These are phyloP conservation scores for Battus philenor DNA, from an alignment of 1,140 invertebrate species.

Conservation along the genomic window DNA sequence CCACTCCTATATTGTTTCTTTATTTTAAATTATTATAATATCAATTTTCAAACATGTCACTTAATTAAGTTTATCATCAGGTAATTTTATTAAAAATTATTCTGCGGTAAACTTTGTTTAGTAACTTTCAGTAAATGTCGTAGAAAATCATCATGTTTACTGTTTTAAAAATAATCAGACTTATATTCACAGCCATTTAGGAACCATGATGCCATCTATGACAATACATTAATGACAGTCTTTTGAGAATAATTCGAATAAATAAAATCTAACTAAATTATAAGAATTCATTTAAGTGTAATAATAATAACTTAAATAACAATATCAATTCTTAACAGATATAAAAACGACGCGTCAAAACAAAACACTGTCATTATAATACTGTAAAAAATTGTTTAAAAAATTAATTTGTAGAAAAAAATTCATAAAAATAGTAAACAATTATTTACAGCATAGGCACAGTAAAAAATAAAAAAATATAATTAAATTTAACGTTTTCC, in stretches of 20 bases:
- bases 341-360: too few species aligned
- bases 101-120: slow-evolving; percentile 5
- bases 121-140: background rate
- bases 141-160: slow-evolving; percentile 7
- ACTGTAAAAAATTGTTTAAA: slow-evolving; percentile 11
- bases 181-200: slow-evolving; percentile 12
- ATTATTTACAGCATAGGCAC: slow-evolving; percentile 11
- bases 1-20: slow-evolving; percentile 14
- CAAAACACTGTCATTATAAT: slow-evolving; percentile 11
- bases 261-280: too few species aligned
- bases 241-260: too few species aligned
- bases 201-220: slow-evolving; percentile 10
- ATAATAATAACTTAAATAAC: too few species aligned
- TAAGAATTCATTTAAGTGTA: too few species aligned
- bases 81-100: background rate
- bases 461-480: too few species aligned
- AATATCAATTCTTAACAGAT: too few species aligned
- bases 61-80: slow-evolving; percentile 7
- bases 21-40: slow-evolving; percentile 9
- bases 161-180: slow-evolving; percentile 1
- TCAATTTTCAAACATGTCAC: slow-evolving; percentile 3
- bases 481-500: too few species aligned
- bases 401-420: background rate
- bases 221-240: slow-evolving; percentile 9
- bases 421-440: slow-evolving; percentile 4